phyloP scores from a whole-genome alignment of 2,797 vertebrate genomes.

The Momotus momota region DNA sequence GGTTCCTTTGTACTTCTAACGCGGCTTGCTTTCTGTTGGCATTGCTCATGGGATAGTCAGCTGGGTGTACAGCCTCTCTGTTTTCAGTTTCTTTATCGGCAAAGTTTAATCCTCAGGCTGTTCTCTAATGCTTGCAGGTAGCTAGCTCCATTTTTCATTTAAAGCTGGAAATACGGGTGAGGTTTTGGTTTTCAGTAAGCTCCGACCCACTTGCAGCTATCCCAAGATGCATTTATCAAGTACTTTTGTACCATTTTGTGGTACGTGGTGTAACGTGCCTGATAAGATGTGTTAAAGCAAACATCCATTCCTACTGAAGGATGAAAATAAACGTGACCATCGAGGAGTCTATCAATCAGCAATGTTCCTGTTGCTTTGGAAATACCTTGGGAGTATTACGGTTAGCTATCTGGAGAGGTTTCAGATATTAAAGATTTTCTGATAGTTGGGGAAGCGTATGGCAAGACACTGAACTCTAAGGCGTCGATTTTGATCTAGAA shows the following conservation, averaged over 20 bases:
- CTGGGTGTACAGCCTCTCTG: neutral
- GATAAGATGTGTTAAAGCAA: neutral
- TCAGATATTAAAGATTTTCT: neutral
- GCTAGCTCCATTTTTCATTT: conserved; percentile 24
- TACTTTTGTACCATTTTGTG: neutral
- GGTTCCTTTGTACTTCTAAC: conserved; percentile 34
- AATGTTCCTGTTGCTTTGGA: neutral
- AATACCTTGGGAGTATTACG: neutral
- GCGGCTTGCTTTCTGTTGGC: neutral
- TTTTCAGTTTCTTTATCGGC: conserved; percentile 11
- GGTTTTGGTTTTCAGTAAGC: neutral
- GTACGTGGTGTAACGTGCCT: neutral
- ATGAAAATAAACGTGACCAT: neutral
- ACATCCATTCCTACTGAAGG: neutral
- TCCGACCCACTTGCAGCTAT: neutral
- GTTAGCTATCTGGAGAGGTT: neutral
- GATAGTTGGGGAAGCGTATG: neutral
- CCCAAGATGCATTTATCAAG: neutral
- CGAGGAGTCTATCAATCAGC: neutral
- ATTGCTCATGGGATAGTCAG: neutral
- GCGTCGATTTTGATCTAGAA: neutral
- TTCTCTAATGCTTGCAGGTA: conserved; percentile 12
- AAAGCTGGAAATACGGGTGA: neutral
- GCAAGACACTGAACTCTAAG: neutral
- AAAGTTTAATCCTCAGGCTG: conserved; percentile 41